Base-by-base conservation (phyloP, 2,888 invertebrate species). In the Eupithecia inturbata region DNA sequence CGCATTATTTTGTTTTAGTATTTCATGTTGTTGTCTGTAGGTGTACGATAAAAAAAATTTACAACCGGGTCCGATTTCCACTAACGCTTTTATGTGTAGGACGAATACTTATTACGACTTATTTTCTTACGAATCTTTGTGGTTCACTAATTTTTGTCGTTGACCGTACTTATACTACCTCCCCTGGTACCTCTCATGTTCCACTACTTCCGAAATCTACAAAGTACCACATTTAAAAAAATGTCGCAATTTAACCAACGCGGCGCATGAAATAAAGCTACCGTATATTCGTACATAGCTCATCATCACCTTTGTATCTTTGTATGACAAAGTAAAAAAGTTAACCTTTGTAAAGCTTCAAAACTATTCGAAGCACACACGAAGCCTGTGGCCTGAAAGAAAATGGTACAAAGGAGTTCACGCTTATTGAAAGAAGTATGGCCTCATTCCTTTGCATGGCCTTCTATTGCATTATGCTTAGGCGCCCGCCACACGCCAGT, bases 401-500 rank as follows among this genome's bases (percentile, higher is more conserved):
- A 28, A 68, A 53, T 68, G 6, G n/a, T 60, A 60, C 10, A 68
- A 68, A 53, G 57, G 67, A 63, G 22, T 10, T 64, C 49, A 31
- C 66, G 64, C 19, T 64, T 67, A 26, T 39, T 62, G 28, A 62
- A 31, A 31, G 1, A 31, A 12, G 62, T 19, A 10, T 19, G 62
- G 31, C 39, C 49, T 33, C 64, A 70, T 66, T 49, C 53, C 57
- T 57, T 57, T 26, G 69, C 69, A 26, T 62, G 19, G 41, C 67
- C 5, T 57, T 57, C 67, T 67, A 67, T 67, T 67, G 45, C 67
- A 67, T 67, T 67, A 67, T 26, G 67, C 28, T 41, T 39, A 39
- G 45, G 28, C 31, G 53, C 57, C 57, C 7, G 31, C 31, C 31
- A 62, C 19, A 62, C 31, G 19, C 16, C 28, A 19, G 7, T 19